Percentiles rank a stretch among this genome's conserved stretches.
Evolutionary conservation across 1,140 invertebrate species (phyloP).

Genomic region (Drosophila funebris): DNA sequence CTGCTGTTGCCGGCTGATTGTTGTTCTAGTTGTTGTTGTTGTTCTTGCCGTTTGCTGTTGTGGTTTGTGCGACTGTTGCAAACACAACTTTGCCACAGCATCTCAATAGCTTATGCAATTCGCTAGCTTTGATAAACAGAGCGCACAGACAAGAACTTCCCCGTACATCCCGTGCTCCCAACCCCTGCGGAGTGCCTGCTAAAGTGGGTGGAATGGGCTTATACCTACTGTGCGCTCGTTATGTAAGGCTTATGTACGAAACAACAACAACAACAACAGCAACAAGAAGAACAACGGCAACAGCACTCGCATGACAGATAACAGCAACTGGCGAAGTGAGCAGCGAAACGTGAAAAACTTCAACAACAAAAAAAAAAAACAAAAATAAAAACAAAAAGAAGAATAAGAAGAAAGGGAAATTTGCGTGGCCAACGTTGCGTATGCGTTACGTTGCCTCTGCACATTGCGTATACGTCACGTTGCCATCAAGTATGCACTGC

Average conservation of each 20-base stretch:
- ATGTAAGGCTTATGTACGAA: constrained; percentile 33
- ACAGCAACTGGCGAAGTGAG: constrained; percentile 32
- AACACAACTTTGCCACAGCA: constrained; percentile 23
- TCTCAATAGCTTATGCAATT: constrained; percentile 49
- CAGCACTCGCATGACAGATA: no score
- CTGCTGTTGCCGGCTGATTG: constrained; percentile 21
- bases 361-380: constrained; percentile 18
- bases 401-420: constrained; percentile 3
- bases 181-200: background rate
- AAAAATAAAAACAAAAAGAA: background rate
- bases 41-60: background rate
- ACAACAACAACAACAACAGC: constrained; percentile 1
- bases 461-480: constrained; percentile 67
- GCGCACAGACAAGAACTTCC: constrained; percentile 3
- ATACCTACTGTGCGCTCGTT: constrained; percentile 11
- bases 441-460: constrained; percentile 53
- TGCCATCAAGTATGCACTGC: constrained; percentile 25
- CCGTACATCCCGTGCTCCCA: background rate
- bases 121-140: constrained; percentile 28
- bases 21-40: background rate
- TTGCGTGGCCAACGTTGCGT: constrained; percentile 44
- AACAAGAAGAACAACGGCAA: constrained; percentile 2
- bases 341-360: constrained; percentile 54
- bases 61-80: background rate
- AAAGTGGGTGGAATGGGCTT: background rate